phyloP scores from a whole-genome alignment of 2,113 vertebrate genomes.

The Copsychus sechellarum region DNA sequence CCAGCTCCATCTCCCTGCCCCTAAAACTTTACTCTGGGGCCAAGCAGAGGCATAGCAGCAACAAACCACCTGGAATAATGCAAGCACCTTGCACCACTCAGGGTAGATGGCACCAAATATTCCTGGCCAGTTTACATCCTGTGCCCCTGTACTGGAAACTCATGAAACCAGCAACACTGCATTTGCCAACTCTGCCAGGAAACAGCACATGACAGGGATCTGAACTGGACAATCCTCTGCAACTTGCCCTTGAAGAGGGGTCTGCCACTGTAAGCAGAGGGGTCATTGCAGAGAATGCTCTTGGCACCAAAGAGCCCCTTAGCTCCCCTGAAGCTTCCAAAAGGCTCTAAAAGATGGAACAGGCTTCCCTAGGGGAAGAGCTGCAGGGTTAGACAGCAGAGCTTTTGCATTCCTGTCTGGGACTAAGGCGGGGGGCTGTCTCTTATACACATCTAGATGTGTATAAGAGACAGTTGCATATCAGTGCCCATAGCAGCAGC shows the following conservation, averaged over 20 bases:
- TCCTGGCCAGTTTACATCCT: background rate
- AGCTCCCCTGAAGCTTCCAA: background rate
- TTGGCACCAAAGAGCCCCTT: background rate
- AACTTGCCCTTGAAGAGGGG: background rate
- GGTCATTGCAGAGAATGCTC: background rate
- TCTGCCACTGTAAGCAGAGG: background rate
- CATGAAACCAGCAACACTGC: background rate
- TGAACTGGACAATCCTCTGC: background rate
- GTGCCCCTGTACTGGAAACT: background rate
- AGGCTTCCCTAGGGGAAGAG: background rate
- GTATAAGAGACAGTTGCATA: no score
- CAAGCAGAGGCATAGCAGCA: background rate
- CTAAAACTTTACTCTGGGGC: background rate
- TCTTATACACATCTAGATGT: no score
- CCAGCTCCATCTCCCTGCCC: background rate
- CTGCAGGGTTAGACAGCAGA: background rate
- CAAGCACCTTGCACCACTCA: background rate
- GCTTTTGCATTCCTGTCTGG: background rate
- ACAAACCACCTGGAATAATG: background rate
- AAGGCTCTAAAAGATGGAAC: background rate
- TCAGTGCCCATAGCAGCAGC: background rate
- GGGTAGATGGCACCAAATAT: background rate
- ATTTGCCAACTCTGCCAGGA: background rate
- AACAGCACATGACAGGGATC: background rate
- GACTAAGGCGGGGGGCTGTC: no score